Percentiles rank a stretch among this genome's conserved stretches.
phyloP scores from a whole-genome alignment of 2,797 vertebrate species.

The Spatula versicolor region DNA sequence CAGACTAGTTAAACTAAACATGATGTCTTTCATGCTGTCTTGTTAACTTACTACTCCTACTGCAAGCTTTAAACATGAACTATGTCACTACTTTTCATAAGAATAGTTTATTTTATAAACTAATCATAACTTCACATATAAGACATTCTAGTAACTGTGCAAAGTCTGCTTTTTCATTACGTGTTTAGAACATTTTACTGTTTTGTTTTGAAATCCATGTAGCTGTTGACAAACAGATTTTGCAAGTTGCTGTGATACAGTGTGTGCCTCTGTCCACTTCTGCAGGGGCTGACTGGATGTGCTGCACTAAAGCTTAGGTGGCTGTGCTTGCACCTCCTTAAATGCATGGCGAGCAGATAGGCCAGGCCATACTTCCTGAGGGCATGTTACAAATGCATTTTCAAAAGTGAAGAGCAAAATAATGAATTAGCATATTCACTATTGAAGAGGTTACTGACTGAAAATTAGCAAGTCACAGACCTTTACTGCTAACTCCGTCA shows the following conservation, averaged over 20 bases:
- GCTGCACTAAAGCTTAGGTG: background rate
- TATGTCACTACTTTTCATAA: background rate
- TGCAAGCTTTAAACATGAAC: background rate
- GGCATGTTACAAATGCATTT: background rate
- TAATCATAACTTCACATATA: background rate
- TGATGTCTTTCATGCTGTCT: background rate
- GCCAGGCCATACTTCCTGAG: background rate
- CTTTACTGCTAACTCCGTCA: background rate
- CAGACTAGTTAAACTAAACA: background rate
- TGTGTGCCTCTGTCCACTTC: background rate
- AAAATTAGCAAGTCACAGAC: constrained; percentile 8
- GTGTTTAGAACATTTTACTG: background rate
- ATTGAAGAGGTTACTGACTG: background rate
- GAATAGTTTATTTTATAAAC: background rate
- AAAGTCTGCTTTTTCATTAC: background rate
- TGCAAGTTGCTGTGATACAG: background rate
- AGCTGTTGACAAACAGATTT: background rate
- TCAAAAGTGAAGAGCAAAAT: background rate
- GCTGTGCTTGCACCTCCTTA: background rate
- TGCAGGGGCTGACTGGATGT: background rate
- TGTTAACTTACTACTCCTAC: background rate
- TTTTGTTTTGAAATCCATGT: background rate
- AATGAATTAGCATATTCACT: background rate
- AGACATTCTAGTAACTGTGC: background rate
- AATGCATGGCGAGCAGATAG: background rate